Evolutionary conservation across 2,797 vertebrate species (phyloP), one percentile per base, ranked within the genome.

Genomic region (Chrysocyon brachyurus): DNA sequence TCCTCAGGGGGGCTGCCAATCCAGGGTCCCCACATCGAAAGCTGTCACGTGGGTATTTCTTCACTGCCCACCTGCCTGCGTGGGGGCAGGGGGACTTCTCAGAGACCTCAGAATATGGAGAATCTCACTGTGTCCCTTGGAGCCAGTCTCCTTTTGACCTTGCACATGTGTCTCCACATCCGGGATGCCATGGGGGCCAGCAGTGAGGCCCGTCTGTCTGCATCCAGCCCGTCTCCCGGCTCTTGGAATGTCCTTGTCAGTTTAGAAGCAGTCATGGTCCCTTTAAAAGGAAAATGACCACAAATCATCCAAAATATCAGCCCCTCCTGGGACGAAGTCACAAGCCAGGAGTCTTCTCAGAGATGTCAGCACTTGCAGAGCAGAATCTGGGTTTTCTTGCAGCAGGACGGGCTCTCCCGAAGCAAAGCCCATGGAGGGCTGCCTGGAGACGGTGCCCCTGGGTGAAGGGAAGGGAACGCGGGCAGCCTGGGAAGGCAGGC

Each of bases 171-270:
- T 73, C 40, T 75, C 56, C 11, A 6, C 15, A 33, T 24, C 52
- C 11, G 0, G 14, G 54, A 3, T 0, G 26, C 64, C 17, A 0
- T 8, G 7, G 22, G 10, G 63, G 83, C 78, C 46, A 8, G 46
- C 0, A 19, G 10, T 10, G 7, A 2, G 2, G 49, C 24, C 61
- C 0, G 0, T n/a, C 28, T 0, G 2, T 33, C 33, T 2, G 6
- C 28, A n/a, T 28, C 46, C 4, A 0, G 33, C 70, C 54, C 4
- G 0, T 4, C 21, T 63, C 64, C 77, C 4, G 0, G 28, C n/a
- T 79, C 59, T 16, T 12, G 28, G 49, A 56, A 21, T 49, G 6
- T 66, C 54, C 68, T 61, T 21, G 14, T 83, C 46, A 63, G 59
- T 46, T 36, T 33, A 31, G 61, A 54, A 63, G 14, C 28, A 70